phyloP scores from a whole-genome alignment of 2,888 invertebrate species.

The Hermaeophaga mercurialis region DNA sequence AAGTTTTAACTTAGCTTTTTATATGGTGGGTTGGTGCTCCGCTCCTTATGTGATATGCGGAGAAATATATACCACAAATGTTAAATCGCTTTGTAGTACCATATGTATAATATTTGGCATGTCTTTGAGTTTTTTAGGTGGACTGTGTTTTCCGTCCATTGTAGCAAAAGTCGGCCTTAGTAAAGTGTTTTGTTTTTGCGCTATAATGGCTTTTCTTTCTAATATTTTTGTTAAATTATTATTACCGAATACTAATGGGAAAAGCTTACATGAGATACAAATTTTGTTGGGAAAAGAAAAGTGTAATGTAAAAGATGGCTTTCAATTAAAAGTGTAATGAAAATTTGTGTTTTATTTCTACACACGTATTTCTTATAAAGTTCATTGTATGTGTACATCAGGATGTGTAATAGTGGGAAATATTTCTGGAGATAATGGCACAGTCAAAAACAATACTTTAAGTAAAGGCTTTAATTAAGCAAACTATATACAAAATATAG shows the following conservation, averaged over 20 bases:
- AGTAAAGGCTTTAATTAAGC: no score
- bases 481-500: no score
- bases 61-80: conserved; percentile 72
- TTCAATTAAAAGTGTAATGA: not conserved
- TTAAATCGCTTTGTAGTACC: conserved; percentile 67
- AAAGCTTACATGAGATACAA: conserved; percentile 24
- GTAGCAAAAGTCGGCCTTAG: not conserved
- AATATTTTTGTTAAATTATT: not conserved
- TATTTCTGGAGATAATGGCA: no score
- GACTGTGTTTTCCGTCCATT: not conserved
- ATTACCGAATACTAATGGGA: conserved; percentile 9
- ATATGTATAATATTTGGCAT: not conserved
- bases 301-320: not conserved
- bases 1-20: not conserved
- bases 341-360: not conserved
- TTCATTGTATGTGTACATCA: no score
- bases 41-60: not conserved
- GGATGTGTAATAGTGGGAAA: no score
- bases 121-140: not conserved
- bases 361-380: no score
- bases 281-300: conserved; percentile 15
- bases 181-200: not conserved
- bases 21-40: not conserved
- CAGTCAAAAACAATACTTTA: no score
- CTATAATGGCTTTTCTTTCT: not conserved